A percentile compares a stretch with the other conserved stretches of the same genome.
These are phyloP conservation scores for Tinamus guttatus DNA, from an alignment of 2,113 vertebrate genomes.

Conservation along the genomic window DNA sequence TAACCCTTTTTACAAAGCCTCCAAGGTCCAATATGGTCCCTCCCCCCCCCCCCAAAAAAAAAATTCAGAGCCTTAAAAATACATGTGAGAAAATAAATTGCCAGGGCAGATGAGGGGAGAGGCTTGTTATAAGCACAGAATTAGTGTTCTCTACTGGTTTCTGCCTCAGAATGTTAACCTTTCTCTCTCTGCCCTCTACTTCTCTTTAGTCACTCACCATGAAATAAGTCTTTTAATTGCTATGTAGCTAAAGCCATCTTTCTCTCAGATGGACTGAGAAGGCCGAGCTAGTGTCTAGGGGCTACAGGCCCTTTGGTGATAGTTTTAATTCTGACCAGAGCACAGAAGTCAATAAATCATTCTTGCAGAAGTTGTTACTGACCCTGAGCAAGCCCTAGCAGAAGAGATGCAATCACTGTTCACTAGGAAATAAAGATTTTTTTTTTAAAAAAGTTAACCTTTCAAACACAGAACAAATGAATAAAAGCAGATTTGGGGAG, in stretches of 20 bases:
- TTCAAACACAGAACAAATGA: not conserved
- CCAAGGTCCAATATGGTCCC: not conserved
- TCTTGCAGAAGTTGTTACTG: constrained; percentile 65
- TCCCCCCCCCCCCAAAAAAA: not conserved
- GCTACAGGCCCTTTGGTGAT: constrained; percentile 64
- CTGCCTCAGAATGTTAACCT: not conserved
- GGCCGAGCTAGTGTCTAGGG: constrained; percentile 53
- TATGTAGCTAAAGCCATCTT: constrained; percentile 64
- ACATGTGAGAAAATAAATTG: not conserved
- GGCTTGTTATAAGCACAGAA: not conserved
- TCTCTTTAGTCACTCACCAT: constrained; percentile 56
- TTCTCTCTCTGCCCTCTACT: constrained; percentile 19
- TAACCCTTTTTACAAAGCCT: not conserved
- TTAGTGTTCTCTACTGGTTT: not conserved
- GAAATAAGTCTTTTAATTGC: constrained; percentile 76
- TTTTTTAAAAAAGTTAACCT: not conserved
- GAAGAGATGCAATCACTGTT: constrained; percentile 38
- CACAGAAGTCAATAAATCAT: constrained; percentile 75
- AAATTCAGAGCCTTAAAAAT: not conserved
- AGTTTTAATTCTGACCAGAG: constrained; percentile 74
- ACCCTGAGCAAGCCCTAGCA: constrained; percentile 63
- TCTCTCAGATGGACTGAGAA: constrained; percentile 70
- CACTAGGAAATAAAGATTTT: constrained; percentile 46
- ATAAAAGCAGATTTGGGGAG: not conserved
- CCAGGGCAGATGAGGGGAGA: not conserved